A percentile compares a stretch with the other conserved stretches of the same genome.
These are phyloP conservation scores for Aptenodytes forsteri DNA, from an alignment of 2,113 vertebrate species.

Conservation along the genomic window DNA sequence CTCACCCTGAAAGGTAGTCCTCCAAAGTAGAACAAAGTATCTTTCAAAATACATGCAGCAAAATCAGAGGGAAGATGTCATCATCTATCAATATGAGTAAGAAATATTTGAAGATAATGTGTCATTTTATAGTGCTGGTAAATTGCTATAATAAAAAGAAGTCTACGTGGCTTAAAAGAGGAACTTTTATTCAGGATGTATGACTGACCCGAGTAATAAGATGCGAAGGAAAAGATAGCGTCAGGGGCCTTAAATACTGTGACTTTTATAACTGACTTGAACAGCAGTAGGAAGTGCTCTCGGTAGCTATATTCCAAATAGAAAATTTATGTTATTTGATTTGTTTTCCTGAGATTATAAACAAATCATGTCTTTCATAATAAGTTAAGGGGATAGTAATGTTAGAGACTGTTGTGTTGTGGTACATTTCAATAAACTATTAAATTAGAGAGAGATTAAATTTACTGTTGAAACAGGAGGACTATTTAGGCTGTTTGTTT, in stretches of 20 bases:
- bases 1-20: neutral
- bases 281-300: neutral
- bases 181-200: neutral
- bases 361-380: neutral
- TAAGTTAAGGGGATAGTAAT: neutral
- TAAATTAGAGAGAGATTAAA: neutral
- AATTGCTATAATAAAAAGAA: neutral
- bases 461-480: neutral
- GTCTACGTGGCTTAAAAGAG: neutral
- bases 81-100: neutral
- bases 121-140: neutral
- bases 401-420: neutral
- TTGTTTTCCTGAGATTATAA: neutral
- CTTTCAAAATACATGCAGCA: neutral
- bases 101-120: neutral
- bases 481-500: neutral
- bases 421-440: neutral
- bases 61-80: neutral
- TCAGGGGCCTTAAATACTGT: neutral
- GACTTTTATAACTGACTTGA: neutral
- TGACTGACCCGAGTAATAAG: neutral
- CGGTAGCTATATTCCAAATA: neutral
- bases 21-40: neutral
- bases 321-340: neutral
- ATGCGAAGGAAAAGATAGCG: neutral